Evolutionary conservation across 2,797 vertebrate genomes (phyloP).

Genomic region (Manis crassicaudata): DNA sequence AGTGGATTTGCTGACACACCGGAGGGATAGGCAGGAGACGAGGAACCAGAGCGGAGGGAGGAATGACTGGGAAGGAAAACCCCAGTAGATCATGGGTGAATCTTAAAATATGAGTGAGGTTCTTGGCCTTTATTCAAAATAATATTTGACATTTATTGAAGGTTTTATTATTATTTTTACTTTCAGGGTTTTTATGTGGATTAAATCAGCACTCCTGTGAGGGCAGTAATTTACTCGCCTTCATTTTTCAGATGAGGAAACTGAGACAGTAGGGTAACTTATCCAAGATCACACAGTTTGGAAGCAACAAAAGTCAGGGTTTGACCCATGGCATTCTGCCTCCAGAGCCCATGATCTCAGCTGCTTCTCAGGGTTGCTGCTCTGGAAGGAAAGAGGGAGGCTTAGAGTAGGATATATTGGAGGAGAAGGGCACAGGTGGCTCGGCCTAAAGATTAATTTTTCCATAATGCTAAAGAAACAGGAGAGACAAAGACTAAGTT

Average conservation of each 20-base stretch:
- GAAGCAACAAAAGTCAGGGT: background rate
- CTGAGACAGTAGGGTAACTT: background rate
- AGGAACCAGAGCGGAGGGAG: background rate
- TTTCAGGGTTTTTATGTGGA: background rate
- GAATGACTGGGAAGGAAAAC: background rate
- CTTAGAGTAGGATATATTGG: too few relatives aligned
- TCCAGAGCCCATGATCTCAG: background rate
- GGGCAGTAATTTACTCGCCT: background rate
- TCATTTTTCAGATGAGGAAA: conserved; percentile 4
- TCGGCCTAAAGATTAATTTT: background rate
- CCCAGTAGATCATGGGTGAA: background rate
- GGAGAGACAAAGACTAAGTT: background rate
- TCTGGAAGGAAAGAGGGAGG: background rate
- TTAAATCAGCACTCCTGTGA: background rate
- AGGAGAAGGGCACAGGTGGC: background rate
- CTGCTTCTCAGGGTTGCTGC: background rate
- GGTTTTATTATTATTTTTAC: background rate
- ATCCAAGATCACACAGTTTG: background rate
- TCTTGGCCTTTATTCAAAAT: conserved; percentile 16
- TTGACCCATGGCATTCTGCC: background rate
- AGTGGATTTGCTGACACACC: background rate
- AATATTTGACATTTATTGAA: background rate
- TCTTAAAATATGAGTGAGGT: background rate
- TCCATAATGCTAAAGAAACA: background rate
- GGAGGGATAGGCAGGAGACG: background rate